Evolutionary conservation across 2,113 vertebrate species (phyloP), one percentile per base, ranked within the genome.

Genomic region (Gallinago media): DNA sequence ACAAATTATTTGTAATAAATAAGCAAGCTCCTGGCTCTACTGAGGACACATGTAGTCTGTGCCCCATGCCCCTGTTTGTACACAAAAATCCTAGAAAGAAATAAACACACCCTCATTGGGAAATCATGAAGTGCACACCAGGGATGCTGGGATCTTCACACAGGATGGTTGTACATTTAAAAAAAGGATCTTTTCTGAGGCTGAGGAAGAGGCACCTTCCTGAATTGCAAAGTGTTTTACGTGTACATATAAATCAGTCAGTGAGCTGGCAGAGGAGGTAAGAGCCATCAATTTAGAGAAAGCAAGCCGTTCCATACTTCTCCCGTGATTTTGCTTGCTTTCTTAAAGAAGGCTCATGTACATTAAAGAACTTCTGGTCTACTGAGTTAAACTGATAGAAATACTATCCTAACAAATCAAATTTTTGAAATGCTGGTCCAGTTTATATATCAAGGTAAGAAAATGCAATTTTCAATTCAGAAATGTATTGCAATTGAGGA

Each of bases 171-270:
- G 2, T 29, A 23, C 20, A 11, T 76, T 80, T 88, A 29, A 44
- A 86, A 42, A 67, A 42, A 38, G 9, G 32, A 71, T 8, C n/a
- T 80, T 38, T 80, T 77, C 40, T 83, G 25, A 21, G 25, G 34
- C 25, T 74, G 40, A 83, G 40, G 15, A 32, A 32, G 42, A 32
- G 42, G 29, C 20, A 31, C 25, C 83, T 77, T 23, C 19, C 46
- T 62, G 52, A 74, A 21, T 8, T 50, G 17, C 27, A n/a, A 27
- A 15, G 34, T 21, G n/a, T 42, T 87, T 85, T 71, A n/a, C 20
- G 25, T 0, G 0, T 25, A 16, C 15, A 0, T 14, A 3, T 21
- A 67, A 38, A 52, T 25, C 29, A 78, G 36, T 31, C 40, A 63
- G 29, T 59, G 59, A 70, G 19, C 38, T 77, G 38, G 18, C 50